Evolutionary conservation across 2,113 vertebrate species (phyloP).

Genomic region (Esox niger): DNA sequence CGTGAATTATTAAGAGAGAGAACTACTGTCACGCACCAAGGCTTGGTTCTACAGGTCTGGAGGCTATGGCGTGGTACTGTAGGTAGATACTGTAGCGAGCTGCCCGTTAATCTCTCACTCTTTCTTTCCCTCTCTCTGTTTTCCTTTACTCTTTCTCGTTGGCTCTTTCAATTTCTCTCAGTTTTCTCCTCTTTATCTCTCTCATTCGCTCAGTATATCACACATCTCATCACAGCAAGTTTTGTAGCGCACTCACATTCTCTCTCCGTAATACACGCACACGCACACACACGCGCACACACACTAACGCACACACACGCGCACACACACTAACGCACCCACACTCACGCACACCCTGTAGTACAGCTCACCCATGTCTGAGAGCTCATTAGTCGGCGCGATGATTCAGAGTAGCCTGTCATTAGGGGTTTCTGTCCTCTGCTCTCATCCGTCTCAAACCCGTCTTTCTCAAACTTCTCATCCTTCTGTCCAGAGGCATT

Average conservation of each 20-base stretch:
- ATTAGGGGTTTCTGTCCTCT: constrained; percentile 84
- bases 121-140: not conserved
- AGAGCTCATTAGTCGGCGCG: constrained; percentile 97
- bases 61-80: not conserved
- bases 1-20: constrained; percentile 84
- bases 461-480: constrained; percentile 5
- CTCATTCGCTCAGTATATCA: constrained; percentile 7
- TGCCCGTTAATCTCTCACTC: not conserved
- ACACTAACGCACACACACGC: not conserved
- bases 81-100: not conserved
- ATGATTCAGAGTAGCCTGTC: constrained; percentile 97
- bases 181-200: not conserved
- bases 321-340: not conserved
- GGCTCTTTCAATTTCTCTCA: not conserved
- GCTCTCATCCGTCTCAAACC: constrained; percentile 52
- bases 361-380: constrained; percentile 79
- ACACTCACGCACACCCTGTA: constrained; percentile 33
- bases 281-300: not conserved
- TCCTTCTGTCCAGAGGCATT: not conserved
- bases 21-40: constrained; percentile 77
- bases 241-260: not conserved
- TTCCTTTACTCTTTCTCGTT: not conserved
- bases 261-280: not conserved
- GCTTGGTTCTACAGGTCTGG: constrained; percentile 28
- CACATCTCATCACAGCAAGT: not conserved